Evolutionary conservation across 2,888 invertebrate genomes (phyloP).

Genomic region (Crepidodera aurea): DNA sequence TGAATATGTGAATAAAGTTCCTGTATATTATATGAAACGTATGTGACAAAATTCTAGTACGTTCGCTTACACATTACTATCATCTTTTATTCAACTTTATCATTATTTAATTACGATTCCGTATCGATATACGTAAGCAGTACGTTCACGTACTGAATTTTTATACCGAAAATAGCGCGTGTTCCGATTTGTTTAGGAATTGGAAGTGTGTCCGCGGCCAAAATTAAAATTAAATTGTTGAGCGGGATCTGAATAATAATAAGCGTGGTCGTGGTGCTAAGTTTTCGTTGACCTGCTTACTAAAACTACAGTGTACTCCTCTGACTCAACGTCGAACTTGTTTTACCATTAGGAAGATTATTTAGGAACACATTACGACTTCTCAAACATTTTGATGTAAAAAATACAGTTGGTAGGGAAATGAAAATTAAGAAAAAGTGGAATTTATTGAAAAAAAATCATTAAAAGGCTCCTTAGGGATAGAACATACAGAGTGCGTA

Average conservation of each 20-base stretch:
- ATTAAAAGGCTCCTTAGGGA: no score
- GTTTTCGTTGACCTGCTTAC: conserved; percentile 23
- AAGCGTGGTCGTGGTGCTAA: not conserved
- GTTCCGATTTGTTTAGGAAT: conserved; percentile 19
- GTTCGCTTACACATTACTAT: not conserved
- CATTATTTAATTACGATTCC: not conserved
- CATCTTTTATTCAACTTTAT: conserved; percentile 5
- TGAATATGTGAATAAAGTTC: no score
- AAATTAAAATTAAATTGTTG: conserved; percentile 26
- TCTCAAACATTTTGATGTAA: no score
- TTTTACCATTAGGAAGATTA: not conserved
- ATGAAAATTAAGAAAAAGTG: no score
- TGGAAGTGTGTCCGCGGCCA: conserved; percentile 22
- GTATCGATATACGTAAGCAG: conserved; percentile 1
- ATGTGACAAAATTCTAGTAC: conserved; percentile 1
- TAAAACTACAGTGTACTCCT: conserved; percentile 5
- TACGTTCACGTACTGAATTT: conserved; percentile 24
- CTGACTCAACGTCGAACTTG: not conserved
- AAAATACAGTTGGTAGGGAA: no score
- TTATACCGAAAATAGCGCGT: conserved; percentile 23
- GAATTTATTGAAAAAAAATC: no score
- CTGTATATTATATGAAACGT: not conserved
- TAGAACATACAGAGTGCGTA: no score
- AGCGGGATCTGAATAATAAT: conserved; percentile 18
- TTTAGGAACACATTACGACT: no score